Evolutionary conservation across 1,140 invertebrate genomes (phyloP).

Genomic region (Eupristina koningsbergeri): DNA sequence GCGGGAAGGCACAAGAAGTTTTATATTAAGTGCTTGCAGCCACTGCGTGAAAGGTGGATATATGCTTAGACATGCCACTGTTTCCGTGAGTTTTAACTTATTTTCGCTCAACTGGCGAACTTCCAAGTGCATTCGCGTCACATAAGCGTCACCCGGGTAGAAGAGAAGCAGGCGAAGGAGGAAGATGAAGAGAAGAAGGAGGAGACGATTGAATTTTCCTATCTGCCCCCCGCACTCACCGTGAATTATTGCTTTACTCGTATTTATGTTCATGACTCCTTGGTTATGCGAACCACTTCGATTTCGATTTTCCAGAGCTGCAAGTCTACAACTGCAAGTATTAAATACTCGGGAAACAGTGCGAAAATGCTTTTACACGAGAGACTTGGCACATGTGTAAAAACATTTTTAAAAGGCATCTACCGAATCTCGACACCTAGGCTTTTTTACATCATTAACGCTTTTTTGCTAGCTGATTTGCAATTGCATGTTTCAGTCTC

Average conservation of each 20-base stretch:
- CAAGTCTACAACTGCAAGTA: neutral
- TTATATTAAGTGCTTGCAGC: conserved; percentile 43
- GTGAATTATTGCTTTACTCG: conserved; percentile 26
- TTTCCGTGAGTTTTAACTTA: conserved; percentile 45
- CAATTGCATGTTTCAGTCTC: neutral
- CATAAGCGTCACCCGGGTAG: conserved; percentile 24
- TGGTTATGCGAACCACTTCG: conserved; percentile 12
- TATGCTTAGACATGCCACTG: conserved; percentile 5
- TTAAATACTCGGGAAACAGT: neutral
- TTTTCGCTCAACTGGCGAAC: conserved; percentile 38
- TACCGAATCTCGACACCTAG: neutral
- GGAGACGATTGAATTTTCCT: conserved; percentile 16
- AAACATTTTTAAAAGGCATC: neutral
- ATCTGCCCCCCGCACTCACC: neutral
- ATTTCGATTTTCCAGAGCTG: conserved; percentile 25
- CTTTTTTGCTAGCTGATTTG: neutral
- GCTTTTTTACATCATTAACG: neutral
- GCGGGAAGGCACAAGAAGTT: conserved; percentile 12
- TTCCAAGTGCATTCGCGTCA: conserved; percentile 39
- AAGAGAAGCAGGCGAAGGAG: neutral
- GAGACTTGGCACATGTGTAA: neutral
- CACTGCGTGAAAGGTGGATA: neutral
- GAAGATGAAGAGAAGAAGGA: no score
- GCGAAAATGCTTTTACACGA: neutral
- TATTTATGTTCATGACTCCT: conserved; percentile 12